Conservation (phyloP, 2,888 invertebrate genomes). For the Pegoplata infirma region DNA sequence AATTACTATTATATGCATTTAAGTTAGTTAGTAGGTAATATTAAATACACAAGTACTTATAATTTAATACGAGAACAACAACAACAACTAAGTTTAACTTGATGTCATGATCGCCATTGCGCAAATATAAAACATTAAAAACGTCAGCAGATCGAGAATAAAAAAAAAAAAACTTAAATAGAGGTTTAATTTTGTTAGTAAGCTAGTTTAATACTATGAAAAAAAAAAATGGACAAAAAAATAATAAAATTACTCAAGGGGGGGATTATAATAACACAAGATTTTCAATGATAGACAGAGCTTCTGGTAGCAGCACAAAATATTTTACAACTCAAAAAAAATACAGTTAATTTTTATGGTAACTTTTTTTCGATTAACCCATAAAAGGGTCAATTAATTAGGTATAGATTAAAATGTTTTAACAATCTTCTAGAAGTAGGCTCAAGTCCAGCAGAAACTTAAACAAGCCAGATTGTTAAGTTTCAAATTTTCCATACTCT, state of each 20-base stretch:
- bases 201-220: too few species aligned
- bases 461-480: too few species aligned
- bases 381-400: neutral
- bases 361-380: neutral
- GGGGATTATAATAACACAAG: slow-evolving; percentile 6
- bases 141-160: slow-evolving; percentile 30
- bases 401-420: too few species aligned
- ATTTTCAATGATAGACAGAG: slow-evolving; percentile 28
- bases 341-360: slow-evolving; percentile 25
- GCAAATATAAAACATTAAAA: slow-evolving; percentile 33
- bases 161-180: too few species aligned
- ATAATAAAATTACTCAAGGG: neutral
- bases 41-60: slow-evolving; percentile 28
- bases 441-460: too few species aligned
- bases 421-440: too few species aligned
- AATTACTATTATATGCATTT: slow-evolving; percentile 35
- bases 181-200: too few species aligned
- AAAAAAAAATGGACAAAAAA: slow-evolving; percentile 11
- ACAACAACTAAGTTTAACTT: slow-evolving; percentile 52
- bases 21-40: too few species aligned
- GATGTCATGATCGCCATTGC: slow-evolving; percentile 61
- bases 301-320: slow-evolving; percentile 26
- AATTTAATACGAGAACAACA: too few species aligned
- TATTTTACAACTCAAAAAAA: slow-evolving; percentile 17
- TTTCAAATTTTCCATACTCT: too few species aligned